These are phyloP conservation scores for Scaptomyza tumidula DNA, from an alignment of 2,888 invertebrate genomes.

Conservation along the genomic window DNA sequence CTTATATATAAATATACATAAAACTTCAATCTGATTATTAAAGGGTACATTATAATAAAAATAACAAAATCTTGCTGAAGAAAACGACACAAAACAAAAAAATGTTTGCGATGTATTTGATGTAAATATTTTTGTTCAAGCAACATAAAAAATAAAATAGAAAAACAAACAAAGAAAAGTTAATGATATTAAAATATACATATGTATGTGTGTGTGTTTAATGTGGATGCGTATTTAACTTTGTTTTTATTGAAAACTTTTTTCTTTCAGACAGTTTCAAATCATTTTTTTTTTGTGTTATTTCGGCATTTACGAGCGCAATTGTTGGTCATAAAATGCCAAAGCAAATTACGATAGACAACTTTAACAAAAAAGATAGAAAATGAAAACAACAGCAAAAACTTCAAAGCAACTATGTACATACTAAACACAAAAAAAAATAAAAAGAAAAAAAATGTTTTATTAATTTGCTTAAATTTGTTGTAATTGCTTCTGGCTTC, in stretches of 20 bases:
- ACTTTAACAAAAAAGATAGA: constrained; percentile 4
- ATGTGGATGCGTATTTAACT: constrained; percentile 9
- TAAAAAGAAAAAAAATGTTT: constrained; percentile 11
- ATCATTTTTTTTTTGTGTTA: constrained; percentile 28
- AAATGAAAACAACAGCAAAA: constrained; percentile 3
- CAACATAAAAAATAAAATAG: constrained; percentile 22
- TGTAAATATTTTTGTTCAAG: constrained; percentile 46
- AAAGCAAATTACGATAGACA: constrained; percentile 31
- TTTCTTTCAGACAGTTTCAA: constrained; percentile 27
- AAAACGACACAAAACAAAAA: constrained; percentile 11
- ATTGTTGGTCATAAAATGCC: constrained; percentile 50
- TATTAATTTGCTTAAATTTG: constrained; percentile 55
- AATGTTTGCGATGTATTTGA: constrained; percentile 18
- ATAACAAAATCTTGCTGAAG: constrained; percentile 4
- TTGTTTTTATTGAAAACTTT: constrained; percentile 53
- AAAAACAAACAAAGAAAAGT: constrained; percentile 12
- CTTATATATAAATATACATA: neutral
- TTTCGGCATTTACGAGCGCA: constrained; percentile 31
- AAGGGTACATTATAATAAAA: constrained; percentile 1
- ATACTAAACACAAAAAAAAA: neutral
- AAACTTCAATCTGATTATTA: neutral
- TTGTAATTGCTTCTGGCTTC: constrained; percentile 50
- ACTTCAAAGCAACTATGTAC: constrained; percentile 30
- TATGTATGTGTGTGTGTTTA: neutral
- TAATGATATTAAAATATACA: constrained; percentile 21